These are phyloP conservation scores for Hylomyscus alleni DNA, from an alignment of 2,797 vertebrate genomes.

Conservation along the genomic window DNA sequence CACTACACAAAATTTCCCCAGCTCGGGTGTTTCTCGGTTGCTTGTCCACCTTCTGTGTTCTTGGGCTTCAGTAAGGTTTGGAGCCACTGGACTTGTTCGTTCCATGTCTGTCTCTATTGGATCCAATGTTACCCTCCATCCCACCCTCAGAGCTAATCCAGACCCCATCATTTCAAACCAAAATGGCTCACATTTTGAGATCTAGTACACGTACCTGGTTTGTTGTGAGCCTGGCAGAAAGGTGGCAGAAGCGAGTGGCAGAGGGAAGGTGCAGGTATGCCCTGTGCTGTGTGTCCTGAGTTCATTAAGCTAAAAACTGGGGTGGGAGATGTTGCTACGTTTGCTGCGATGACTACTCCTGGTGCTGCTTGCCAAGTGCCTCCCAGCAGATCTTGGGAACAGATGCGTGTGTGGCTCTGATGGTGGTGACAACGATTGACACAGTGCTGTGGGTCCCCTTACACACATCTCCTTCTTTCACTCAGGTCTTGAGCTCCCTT, in stretches of 20 bases:
- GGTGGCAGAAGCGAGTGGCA: neutral
- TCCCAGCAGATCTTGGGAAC: neutral
- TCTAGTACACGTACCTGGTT: rapidly evolving
- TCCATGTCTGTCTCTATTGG: neutral
- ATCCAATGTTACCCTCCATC: neutral
- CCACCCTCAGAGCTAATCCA: neutral
- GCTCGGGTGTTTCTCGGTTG: too few species aligned
- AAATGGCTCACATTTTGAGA: neutral
- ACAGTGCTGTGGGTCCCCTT: neutral
- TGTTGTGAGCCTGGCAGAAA: neutral
- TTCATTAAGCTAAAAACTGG: neutral
- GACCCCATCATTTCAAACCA: neutral
- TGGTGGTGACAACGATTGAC: neutral
- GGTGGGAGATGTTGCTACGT: neutral
- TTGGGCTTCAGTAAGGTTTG: neutral
- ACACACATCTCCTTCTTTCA: neutral
- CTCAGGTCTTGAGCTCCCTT: neutral
- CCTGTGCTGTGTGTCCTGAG: neutral
- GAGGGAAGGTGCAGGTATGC: neutral
- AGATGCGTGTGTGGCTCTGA: too few species aligned
- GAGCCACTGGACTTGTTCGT: neutral
- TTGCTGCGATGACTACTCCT: neutral
- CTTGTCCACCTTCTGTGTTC: neutral
- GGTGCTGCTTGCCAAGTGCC: neutral
- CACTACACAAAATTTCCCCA: too few species aligned